Base-by-base conservation (phyloP, 2,888 invertebrate genomes). In the Hypomecis punctinalis region DNA sequence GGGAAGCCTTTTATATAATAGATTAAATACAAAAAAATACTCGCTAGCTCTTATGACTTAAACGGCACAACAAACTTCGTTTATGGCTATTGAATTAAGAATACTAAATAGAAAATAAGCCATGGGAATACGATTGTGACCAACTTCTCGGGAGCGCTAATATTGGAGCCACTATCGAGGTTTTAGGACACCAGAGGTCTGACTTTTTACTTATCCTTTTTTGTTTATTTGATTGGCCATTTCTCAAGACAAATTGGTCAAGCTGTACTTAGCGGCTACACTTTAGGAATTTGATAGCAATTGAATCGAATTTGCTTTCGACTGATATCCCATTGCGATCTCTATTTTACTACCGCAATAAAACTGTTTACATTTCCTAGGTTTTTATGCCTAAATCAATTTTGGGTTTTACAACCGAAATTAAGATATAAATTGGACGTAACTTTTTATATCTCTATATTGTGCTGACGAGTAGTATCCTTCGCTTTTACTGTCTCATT, bases 51-150 rank as follows among this genome's bases (percentile, higher is more conserved):
- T 71, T 76, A 53, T 77, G 8, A 72, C 70, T 81, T 79, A 63
- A 43, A 36, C 46, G 39, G 60, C 65, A 69, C 69, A 63, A 66
- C 75, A 73, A 80, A 82, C 70, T 79, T 81, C 79, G 73, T 81
- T 85, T 86, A 85, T 82, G 77, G 81, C 83, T 79, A 85, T 84
- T 85, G 84, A 86, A 86, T 85, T 85, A 83, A 83, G 82, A 83
- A 88, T 86, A 79, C 80, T 83, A 84, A 86, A 80, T 82, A 82
- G 83, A 83, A 81, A 85, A 85, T 86, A 83, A 84, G 77, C 78
- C 84, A 86, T 85, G 85, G 85, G 85, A 86, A 86, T 82, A 63
- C 53, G 65, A 82, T 78, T 83, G 13, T 7, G 10, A 42, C 33
- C 7, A 11, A 9, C 7, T 37, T 49, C 37, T 36, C 6, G n/a